A percentile compares a stretch with the other conserved stretches of the same genome.
Evolutionary conservation across 35 echinoderm and acorn worm genomes (phyloP).

Genomic region (Ptychodera flava): DNA sequence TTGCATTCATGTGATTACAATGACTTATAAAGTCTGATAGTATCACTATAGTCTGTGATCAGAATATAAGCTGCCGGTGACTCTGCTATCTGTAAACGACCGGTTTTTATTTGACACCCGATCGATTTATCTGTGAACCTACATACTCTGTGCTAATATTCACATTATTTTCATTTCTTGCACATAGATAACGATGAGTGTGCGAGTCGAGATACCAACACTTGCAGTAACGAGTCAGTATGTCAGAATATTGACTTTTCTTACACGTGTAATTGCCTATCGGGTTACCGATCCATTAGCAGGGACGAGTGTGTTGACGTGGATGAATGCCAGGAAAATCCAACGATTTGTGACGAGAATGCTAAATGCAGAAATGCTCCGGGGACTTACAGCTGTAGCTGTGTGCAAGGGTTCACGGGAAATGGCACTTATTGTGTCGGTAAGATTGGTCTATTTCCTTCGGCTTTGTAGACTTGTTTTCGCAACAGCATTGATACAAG

Average conservation of each 20-base stretch:
- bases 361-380: constrained; percentile 20
- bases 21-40: no score
- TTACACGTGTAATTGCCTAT: constrained; percentile 19
- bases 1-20: no score
- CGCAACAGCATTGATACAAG: no score
- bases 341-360: constrained; percentile 18
- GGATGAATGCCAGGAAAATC: constrained; percentile 35
- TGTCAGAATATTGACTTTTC: constrained; percentile 13
- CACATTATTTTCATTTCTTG: no score
- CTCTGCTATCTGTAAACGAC: no score
- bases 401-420: constrained; percentile 9
- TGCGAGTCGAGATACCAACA: not conserved
- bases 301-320: constrained; percentile 22
- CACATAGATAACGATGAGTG: not conserved
- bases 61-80: no score
- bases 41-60: no score
- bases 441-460: no score
- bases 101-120: no score
- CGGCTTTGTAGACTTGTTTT: no score
- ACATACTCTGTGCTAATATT: no score
- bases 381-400: constrained; percentile 39
- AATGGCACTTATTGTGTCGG: constrained; percentile 14
- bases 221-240: not conserved
- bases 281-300: constrained; percentile 29
- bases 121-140: no score